Evolutionary conservation across 2,113 vertebrate species (phyloP).

Genomic region (Poicephalus meyeri): DNA sequence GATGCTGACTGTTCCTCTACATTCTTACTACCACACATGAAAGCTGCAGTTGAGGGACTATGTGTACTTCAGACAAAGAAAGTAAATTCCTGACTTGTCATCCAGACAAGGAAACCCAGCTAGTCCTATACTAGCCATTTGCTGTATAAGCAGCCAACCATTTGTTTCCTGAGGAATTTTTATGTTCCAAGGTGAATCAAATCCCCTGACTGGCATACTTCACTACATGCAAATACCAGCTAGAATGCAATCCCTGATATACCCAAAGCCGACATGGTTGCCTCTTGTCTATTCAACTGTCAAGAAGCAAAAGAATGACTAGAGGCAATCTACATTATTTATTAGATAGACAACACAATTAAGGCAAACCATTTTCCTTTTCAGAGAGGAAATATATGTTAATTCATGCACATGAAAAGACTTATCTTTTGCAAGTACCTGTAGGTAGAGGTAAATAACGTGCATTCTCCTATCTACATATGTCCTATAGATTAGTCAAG

Average conservation of each 20-base stretch:
- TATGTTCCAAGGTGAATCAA: neutral
- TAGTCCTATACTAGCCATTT: neutral
- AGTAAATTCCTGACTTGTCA: neutral
- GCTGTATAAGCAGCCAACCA: neutral
- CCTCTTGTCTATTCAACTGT: neutral
- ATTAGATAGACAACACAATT: neutral
- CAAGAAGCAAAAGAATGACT: neutral
- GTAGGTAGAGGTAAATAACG: neutral
- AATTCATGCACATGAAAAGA: neutral
- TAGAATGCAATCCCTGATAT: neutral
- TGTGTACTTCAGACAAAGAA: neutral
- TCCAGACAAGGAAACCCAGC: neutral
- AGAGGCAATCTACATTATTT: neutral
- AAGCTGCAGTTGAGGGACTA: neutral
- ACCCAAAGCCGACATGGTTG: neutral
- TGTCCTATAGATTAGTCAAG: neutral
- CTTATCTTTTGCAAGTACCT: neutral
- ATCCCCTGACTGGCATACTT: neutral
- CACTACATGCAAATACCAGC: neutral
- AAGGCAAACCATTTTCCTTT: neutral
- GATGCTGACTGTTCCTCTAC: neutral
- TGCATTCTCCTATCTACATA: neutral
- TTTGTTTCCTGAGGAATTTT: neutral
- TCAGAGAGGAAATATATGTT: neutral
- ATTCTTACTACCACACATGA: accelerated